Conservation (phyloP, 1,140 invertebrate species). For the Samia ricini region DNA sequence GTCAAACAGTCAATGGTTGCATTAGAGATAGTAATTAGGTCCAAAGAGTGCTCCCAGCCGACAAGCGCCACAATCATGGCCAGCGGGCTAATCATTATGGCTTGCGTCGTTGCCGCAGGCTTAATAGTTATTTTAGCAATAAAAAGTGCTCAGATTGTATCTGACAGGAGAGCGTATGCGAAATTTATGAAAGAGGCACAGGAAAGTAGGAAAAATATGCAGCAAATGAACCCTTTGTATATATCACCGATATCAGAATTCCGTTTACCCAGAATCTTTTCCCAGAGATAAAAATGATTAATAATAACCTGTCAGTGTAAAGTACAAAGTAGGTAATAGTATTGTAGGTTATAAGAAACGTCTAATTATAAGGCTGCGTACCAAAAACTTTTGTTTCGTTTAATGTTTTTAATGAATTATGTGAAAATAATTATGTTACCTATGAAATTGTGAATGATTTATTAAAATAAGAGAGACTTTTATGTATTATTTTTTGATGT, state of each 20-base stretch:
- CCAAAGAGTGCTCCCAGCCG: constrained; percentile 58
- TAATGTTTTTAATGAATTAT: too few species aligned
- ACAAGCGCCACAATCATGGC: constrained; percentile 56
- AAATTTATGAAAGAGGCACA: constrained; percentile 69
- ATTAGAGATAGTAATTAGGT: constrained; percentile 62
- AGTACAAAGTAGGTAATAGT: constrained; percentile 9
- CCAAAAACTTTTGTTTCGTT: not conserved
- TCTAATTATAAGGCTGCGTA: not conserved
- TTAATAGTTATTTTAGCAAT: constrained; percentile 61
- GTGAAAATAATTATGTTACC: too few species aligned
- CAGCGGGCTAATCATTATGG: constrained; percentile 58
- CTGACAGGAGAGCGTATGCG: constrained; percentile 74
- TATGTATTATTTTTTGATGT: too few species aligned
- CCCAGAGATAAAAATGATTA: constrained; percentile 63
- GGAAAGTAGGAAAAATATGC: constrained; percentile 49
- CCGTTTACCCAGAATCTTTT: constrained; percentile 71
- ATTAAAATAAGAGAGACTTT: too few species aligned
- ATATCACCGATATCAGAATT: constrained; percentile 77
- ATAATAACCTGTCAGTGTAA: not conserved
- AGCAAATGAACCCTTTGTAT: constrained; percentile 77
- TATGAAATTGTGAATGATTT: too few species aligned
- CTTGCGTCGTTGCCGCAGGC: constrained; percentile 64
- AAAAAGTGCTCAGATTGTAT: constrained; percentile 64
- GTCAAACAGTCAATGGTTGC: constrained; percentile 32
- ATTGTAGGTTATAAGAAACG: not conserved